Base-by-base conservation (phyloP, 2,113 vertebrate genomes). In the human region DNA sequence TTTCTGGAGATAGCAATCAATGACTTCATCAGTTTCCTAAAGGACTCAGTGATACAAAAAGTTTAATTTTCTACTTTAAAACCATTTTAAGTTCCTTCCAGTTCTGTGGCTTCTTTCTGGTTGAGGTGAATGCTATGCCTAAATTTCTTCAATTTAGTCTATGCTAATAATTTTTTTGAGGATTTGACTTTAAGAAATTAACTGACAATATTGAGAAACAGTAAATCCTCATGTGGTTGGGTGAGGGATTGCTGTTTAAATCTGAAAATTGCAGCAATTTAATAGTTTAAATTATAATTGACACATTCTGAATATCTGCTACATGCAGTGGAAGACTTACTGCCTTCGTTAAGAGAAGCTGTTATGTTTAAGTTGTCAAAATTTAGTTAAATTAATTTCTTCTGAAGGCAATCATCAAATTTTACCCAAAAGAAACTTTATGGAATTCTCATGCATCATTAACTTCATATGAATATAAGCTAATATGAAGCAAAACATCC, bases 161-260 rank as follows among this genome's bases (percentile, higher is more conserved):
- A 2, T 27, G 6, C 7, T 81, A 38, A 45, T 57, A 82, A 9
- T 78, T 57, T 38, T 68, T 57, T 25, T 73, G 18, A 70, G 30
- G 25, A 55, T 64, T 38, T 76, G 17, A 80, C 11, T 72, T 96
- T 55, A 97, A 91, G 27, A 85, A 94, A 83, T 32, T 90, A 73
- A 85, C 25, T 17, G 45, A 45, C 59, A 57, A 30, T 72, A 13
- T 48, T 72, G 32, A 92, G 7, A 85, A 17, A 32, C 0, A 48
- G 13, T 73, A n/a, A 76, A 64, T 59, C 35, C 22, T 78, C 32
- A 7, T 12, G 73, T 35, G 45, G 20, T 17, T 27, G 18, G 14
- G 23, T 17, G 0, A 76, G 17, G 5, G 0, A 48, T 16, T 90
- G 43, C 6, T 43, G 70, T 73, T 75, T 27, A 11, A 89, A 86